Evolutionary conservation across 2,888 invertebrate genomes (phyloP), one percentile per base, ranked within the genome.

Genomic region (Dynastes maya): DNA sequence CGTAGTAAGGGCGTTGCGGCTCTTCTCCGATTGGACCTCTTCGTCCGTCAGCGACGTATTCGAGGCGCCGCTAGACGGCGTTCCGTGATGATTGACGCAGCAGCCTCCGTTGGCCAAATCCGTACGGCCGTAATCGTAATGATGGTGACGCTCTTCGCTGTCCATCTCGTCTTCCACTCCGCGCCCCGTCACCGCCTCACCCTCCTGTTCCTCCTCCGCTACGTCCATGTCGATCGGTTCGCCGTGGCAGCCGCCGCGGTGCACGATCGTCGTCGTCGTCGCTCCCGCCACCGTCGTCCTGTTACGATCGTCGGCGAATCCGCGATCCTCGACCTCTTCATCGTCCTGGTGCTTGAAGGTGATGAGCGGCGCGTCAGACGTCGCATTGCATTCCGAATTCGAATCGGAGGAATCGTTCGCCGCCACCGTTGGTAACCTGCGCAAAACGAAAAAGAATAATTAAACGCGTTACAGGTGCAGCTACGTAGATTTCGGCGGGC

Each of bases 371-470:
- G 72, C 11, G 6, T 74, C 72, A 0, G 72, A 74, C 13, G 45
- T 8, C 11, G 64, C 53, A 37, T 78, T 78, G n/a, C 71, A 72
- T 16, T 78, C 78, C 29, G 78, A 78, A 64, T 78, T 78, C 9
- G 78, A 78, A 64, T 78, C 78, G 32, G 79, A 81, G 64, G 79
- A 81, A 72, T 82, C 80, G 22, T 77, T 74, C 63, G 63, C 9
- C 16, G 55, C 9, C 55, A 22, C 9, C 22, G 16, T 58, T 22
- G 63, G 9, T 5, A 55, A 37, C 32, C 32, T 37, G 5, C 32
- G 32, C 5, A 37, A 37, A 37, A 37, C 32, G 32, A 32, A 32
- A 37, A 37, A 5, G 5, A 37, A 37, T 5, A 37, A 32, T 5
- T 1, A 37, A 37, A 37, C 32, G 32, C 32, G 0, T 2, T 1